Evolutionary conservation across 2,888 invertebrate genomes (phyloP), one percentile per base, ranked within the genome.

Genomic region (Drosophila percnosoma): DNA sequence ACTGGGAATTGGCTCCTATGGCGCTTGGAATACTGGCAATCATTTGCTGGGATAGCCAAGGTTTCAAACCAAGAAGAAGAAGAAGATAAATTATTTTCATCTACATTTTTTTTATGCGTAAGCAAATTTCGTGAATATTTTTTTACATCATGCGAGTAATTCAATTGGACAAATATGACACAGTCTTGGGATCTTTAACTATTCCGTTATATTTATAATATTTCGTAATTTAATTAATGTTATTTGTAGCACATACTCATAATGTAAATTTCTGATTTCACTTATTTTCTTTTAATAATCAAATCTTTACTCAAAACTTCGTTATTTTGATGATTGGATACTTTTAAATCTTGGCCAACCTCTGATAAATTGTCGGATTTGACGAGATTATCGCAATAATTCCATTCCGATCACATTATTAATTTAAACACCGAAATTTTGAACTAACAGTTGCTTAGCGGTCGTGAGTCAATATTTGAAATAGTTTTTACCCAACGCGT

Each of bases 11-110:
- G 40, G 36, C 11, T 11, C 71, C 2, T n/a, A 34, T 0, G 57
- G 7, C 10, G 81, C 69, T 1, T 83, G 82, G 90, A 34, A 57
- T 21, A 24, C 72, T n/a, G 52, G 48, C 49, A 87, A 87, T 52
- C 83, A 88, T 38, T 60, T 87, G 2, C 31, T 85, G 49, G 89
- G 87, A 0, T 89, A 59, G 24, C 10, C 2, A 7, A 15, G 1
- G 8, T 8, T 15, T 15, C 45, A 6, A 21, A 13, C 42, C 42
- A 42, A 21, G 21, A 21, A 13, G 13, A 53, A 34, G 8, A n/a
- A 21, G 11, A 42, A 21, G 4, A n/a, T n/a, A 1, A n/a, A 40
- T n/a, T 40, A 11, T n/a, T n/a, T 40, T 40, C n/a, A n/a, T 1
- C 4, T 0, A 40, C 4, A 10, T 5, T 4, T 13, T 21, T 21